These are phyloP conservation scores for Drosophila prostipennis DNA, from an alignment of 2,888 invertebrate genomes.

Conservation along the genomic window DNA sequence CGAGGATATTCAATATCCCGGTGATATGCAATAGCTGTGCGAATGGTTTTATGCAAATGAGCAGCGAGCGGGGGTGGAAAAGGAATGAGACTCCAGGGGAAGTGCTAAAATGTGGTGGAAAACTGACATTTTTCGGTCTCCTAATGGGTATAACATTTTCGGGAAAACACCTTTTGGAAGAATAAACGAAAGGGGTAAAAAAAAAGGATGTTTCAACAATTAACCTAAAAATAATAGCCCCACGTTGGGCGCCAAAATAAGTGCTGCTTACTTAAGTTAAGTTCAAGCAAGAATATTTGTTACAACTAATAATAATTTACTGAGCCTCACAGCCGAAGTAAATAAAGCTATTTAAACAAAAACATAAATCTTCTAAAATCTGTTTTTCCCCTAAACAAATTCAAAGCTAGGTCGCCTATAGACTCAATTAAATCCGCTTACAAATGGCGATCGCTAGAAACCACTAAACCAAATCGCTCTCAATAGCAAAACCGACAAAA, in stretches of 20 bases:
- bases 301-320: no score
- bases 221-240: no score
- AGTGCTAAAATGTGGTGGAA: conserved; percentile 32
- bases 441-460: conserved; percentile 11
- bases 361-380: background rate
- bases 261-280: no score
- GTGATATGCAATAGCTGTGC: conserved; percentile 75
- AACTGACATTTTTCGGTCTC: conserved; percentile 1
- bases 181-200: background rate
- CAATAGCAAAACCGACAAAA: conserved; percentile 27
- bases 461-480: conserved; percentile 31
- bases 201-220: background rate
- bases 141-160: background rate
- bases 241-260: no score
- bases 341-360: background rate
- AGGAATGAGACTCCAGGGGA: background rate
- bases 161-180: conserved; percentile 11
- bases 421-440: conserved; percentile 21
- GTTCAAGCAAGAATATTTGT: no score
- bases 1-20: conserved; percentile 68
- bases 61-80: conserved; percentile 20
- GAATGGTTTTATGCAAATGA: conserved; percentile 67
- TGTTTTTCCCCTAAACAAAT: background rate
- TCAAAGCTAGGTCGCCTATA: background rate
- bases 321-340: no score